Base-by-base conservation (phyloP, 2,888 invertebrate species). In the Helicoverpa assulta region DNA sequence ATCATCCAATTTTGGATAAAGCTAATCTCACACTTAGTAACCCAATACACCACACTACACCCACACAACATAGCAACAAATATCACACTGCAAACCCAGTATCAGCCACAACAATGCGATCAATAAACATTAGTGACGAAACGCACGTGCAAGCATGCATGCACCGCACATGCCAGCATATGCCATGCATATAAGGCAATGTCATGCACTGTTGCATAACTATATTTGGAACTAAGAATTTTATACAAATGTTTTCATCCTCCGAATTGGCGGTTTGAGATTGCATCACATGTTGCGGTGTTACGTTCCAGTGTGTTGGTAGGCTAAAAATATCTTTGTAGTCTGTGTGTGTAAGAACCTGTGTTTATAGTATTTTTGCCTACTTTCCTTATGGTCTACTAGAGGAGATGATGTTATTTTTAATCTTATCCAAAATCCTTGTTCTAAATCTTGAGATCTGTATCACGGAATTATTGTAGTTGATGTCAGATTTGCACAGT, bases 201-300 rank as follows among this genome's bases (percentile, higher is more conserved):
- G 63, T 67, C 65, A 56, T 60, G 69, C 67, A 73, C 59, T 47
- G n/a, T 73, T 80, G 54, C 77, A 76, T 80, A 67, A 76, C 72
- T 52, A 54, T 61, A 59, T 78, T 76, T 81, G 81, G 62, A 62
- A 8, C 0, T 58, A 61, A 53, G 81, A 70, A 78, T 70, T 69
- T 67, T 69, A 69, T 53, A 80, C 68, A 75, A 57, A 61, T 16
- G 26, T 43, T 37, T 26, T 16, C 61, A 21, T 29, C 51, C 14
- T 19, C 29, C 21, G 69, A 80, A 80, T 76, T 69, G 18, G 37
- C 47, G 62, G 81, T 60, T 63, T 80, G 47, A 21, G 26, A 67
- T 79, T 67, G 67, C 62, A 0, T 21, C 33, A 53, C 33, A 0
- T n/a, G 2, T 7, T 56, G n/a, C n/a, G 8, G 14, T 21, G 10